Evolutionary conservation across 2,888 invertebrate genomes (phyloP), one percentile per base, ranked within the genome.

Genomic region (Pedicia rivosa): DNA sequence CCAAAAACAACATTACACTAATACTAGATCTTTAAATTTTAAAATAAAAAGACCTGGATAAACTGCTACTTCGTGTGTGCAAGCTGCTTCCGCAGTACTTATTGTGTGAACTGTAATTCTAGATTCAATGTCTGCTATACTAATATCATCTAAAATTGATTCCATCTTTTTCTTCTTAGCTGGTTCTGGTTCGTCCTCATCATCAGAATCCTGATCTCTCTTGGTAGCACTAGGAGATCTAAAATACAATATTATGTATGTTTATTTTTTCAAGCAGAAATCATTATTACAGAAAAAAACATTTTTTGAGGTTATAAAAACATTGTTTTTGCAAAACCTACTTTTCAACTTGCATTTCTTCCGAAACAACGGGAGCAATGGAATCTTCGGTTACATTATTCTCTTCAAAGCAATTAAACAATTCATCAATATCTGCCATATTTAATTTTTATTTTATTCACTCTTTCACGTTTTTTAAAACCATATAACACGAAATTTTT

Each of bases 21-120:
- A n/a, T n/a, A n/a, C n/a, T n/a, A n/a, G n/a, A n/a, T n/a, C n/a
- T n/a, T n/a, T n/a, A n/a, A n/a, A n/a, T n/a, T n/a, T n/a, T n/a
- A n/a, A n/a, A n/a, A n/a, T n/a, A n/a, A n/a, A n/a, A n/a, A n/a
- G n/a, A n/a, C n/a, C 80, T 0, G 88, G 90, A 29, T 97, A 95
- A 37, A 88, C 72, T 1, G 94, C 94, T 32, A 92, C 94, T 65
- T 97, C 95, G 56, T 98, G 98, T 10, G 86, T 82, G 57, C 95
- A 98, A n/a, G n/a, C n/a, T 1, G 90, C 84, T 51, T 88, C 91
- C 25, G 84, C 72, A 0, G 92, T 82, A 49, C 92, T 86, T 40
- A 97, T 72, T 3, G 79, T 79, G 55, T 92, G 90, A 15, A 94
- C 76, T 37, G 80, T 74, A 45, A 94, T 87, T 37, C 90, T 72